A percentile compares a stretch with the other conserved stretches of the same genome.
Conservation (phyloP, 2,888 invertebrate genomes). For the Tanypteryx hageni region DNA sequence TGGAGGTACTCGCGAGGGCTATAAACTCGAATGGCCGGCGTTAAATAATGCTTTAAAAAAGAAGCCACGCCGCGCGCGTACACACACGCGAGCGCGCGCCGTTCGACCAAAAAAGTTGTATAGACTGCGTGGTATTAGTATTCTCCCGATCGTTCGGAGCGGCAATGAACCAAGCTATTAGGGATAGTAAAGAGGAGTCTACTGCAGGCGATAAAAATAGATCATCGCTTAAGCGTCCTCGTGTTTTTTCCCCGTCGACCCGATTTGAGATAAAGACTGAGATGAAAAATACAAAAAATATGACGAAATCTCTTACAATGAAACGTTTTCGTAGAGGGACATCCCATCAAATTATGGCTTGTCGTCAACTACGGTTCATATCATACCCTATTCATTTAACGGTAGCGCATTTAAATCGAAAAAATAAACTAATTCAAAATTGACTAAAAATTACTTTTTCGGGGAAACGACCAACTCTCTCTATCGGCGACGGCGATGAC, state of each 20-base stretch:
- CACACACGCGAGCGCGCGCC: neutral
- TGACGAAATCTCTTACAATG: neutral
- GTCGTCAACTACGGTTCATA: no score
- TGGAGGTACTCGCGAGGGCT: conserved; percentile 10
- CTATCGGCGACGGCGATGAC: neutral
- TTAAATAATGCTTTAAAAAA: conserved; percentile 30
- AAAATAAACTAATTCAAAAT: neutral
- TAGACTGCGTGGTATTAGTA: neutral
- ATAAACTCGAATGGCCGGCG: conserved; percentile 38
- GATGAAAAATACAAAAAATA: neutral
- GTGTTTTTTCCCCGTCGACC: neutral
- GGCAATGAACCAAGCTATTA: conserved; percentile 14
- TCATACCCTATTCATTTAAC: no score
- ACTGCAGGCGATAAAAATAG: conserved; percentile 17
- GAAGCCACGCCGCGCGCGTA: neutral
- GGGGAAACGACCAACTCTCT: neutral
- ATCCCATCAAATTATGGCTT: neutral
- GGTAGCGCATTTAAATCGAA: neutral
- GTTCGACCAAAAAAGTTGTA: neutral
- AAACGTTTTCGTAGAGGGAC: neutral
- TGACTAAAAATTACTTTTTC: neutral
- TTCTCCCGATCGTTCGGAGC: conserved; percentile 9
- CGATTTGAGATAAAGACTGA: conserved; percentile 43
- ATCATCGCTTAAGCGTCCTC: neutral
- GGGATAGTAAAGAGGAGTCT: neutral